Conservation (phyloP, 2,113 vertebrate species). For the Rhombomys opimus region DNA sequence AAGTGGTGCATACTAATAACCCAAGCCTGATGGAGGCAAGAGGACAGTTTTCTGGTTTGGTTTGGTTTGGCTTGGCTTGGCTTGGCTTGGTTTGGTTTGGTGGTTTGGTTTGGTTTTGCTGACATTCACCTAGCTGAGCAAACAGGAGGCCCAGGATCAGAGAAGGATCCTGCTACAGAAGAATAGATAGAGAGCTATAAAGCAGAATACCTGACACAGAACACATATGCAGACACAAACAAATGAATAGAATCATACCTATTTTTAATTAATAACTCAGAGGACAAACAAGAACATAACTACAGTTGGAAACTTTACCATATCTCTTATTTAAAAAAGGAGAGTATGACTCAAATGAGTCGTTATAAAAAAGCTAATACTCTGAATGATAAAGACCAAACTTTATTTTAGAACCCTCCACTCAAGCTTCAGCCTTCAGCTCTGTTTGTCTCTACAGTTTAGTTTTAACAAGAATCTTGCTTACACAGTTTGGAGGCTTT, state of each 20-base stretch:
- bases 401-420: background rate
- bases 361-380: background rate
- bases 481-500: background rate
- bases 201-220: background rate
- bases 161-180: background rate
- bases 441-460: background rate
- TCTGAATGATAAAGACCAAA: background rate
- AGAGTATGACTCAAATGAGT: background rate
- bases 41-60: background rate
- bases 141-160: background rate
- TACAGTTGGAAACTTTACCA: too few species aligned
- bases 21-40: background rate
- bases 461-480: slow-evolving; percentile 5
- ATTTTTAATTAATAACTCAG: background rate
- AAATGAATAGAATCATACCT: background rate
- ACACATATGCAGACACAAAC: background rate
- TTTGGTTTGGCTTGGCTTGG: too few species aligned
- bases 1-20: background rate
- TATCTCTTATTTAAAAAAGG: background rate
- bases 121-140: background rate
- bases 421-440: background rate
- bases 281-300: background rate
- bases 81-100: too few species aligned
- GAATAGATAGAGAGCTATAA: background rate
- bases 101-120: background rate